Evolutionary conservation across 2,888 invertebrate genomes (phyloP), one percentile per base, ranked within the genome.

Genomic region (Plemyria rubiginata): DNA sequence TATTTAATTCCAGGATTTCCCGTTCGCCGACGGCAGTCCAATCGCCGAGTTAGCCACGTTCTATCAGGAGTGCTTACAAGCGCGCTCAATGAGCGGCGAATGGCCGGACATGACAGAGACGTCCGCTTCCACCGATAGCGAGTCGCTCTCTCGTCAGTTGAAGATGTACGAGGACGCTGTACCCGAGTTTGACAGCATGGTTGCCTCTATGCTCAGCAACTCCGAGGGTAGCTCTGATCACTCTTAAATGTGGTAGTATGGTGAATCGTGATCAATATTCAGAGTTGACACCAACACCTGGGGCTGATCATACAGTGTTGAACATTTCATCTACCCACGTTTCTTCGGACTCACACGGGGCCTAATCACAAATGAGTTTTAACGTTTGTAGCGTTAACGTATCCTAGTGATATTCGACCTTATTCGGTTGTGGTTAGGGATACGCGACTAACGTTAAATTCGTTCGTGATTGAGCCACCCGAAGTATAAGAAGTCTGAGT

Each of bases 1-100:
- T n/a, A n/a, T n/a, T n/a, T n/a, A n/a, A n/a, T 80, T 79, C 1
- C 93, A 97, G 97, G 96, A 96, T 87, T 95, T 96, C 54, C 96
- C 97, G 4, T 97, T 97, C 81, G 96, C 96, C 50, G 95, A 94
- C 66, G 94, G 95, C 63, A 95, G 94, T 74, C 94, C 95, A 0
- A 95, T 95, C 75, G 94, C 94, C 49, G 97, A 97, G 77, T 90
- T 97, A 66, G 96, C 96, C 0, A 94, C 94, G 67, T 97, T 97
- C 88, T 97, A 96, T 87, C 94, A 95, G 38, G 96, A 97, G 78
- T 97, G 96, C 86, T 94, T 96, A 79, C 94, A 94, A 71, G 96
- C 97, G 7, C 88, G 86, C 1, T 84, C 87, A 0, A 80, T 81
- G 29, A 85, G 84, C 60, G 85, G 85, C 58, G 87, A 85, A 40